phyloP scores from a whole-genome alignment of 2,797 vertebrate species.

The Anguilla obscura region DNA sequence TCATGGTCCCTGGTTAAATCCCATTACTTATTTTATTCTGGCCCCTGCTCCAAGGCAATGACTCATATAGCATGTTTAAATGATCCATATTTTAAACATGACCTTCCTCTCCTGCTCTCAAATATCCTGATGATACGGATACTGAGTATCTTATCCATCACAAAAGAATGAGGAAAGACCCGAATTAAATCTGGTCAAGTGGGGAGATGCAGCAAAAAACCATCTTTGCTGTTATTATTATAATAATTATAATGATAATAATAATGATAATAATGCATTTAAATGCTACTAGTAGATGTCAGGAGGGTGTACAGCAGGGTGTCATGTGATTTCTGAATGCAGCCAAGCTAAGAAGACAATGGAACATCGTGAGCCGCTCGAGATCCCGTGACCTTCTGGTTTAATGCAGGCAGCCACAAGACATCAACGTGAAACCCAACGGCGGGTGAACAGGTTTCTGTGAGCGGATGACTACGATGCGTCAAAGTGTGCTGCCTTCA shows the following conservation, averaged over 20 bases:
- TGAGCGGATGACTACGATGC: not conserved
- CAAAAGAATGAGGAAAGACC: not conserved
- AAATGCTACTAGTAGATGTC: not conserved
- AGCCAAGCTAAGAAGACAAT: not conserved
- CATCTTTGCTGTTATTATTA: not conserved
- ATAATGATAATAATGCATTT: not conserved
- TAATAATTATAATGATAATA: not conserved
- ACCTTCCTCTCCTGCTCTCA: not conserved
- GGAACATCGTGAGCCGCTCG: not conserved
- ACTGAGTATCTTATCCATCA: not conserved
- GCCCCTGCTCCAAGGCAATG: not conserved
- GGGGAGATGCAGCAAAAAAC: not conserved
- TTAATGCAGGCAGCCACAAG: not conserved
- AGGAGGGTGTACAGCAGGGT: not conserved
- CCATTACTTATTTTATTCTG: slow-evolving; percentile 2
- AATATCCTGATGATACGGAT: not conserved
- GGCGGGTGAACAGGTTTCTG: not conserved
- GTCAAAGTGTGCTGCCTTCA: not conserved
- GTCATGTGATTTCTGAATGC: not conserved
- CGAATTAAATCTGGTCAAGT: not conserved
- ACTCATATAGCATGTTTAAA: not conserved
- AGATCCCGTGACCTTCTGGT: not conserved
- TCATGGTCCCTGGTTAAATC: slow-evolving; percentile 4
- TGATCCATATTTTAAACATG: not conserved
- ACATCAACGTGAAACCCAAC: not conserved